Percentiles rank a stretch among this genome's conserved stretches.
phyloP scores from a whole-genome alignment of 2,888 invertebrate genomes.

The Unio delphinus region DNA sequence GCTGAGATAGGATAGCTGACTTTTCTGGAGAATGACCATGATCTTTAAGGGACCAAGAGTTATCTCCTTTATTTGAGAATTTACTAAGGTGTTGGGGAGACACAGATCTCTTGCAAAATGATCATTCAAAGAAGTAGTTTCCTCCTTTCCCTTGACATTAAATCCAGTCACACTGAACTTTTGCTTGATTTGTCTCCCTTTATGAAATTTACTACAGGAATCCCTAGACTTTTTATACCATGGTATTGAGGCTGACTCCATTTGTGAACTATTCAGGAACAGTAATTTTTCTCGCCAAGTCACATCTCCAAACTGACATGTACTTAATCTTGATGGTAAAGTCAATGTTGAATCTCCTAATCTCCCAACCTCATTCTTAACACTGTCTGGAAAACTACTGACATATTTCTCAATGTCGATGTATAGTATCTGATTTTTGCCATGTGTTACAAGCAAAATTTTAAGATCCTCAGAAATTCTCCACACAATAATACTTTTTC shows the following conservation, averaged over 20 bases:
- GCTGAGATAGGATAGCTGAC: slow-evolving; percentile 19
- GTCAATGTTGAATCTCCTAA: background rate
- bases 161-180: slow-evolving; percentile 28
- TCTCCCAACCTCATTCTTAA: no score
- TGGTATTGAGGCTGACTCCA: slow-evolving; percentile 8
- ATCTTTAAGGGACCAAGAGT: slow-evolving; percentile 8
- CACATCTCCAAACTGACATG: slow-evolving; percentile 38
- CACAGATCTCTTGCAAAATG: slow-evolving; percentile 7
- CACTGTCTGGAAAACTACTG: no score
- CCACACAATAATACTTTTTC: no score
- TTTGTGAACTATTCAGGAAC: slow-evolving; percentile 12
- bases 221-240: background rate
- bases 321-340: slow-evolving; percentile 8
- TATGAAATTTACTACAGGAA: background rate
- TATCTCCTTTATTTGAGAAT: slow-evolving; percentile 5
- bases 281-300: slow-evolving; percentile 40
- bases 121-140: background rate
- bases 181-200: background rate
- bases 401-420: no score
- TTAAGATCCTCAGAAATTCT: no score
- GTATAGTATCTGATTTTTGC: no score
- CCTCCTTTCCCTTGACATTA: slow-evolving; percentile 3
- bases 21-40: slow-evolving; percentile 4
- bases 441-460: no score
- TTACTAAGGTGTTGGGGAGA: slow-evolving; percentile 11